These are phyloP conservation scores for Thera britannica DNA, from an alignment of 2,888 invertebrate species.

Conservation along the genomic window DNA sequence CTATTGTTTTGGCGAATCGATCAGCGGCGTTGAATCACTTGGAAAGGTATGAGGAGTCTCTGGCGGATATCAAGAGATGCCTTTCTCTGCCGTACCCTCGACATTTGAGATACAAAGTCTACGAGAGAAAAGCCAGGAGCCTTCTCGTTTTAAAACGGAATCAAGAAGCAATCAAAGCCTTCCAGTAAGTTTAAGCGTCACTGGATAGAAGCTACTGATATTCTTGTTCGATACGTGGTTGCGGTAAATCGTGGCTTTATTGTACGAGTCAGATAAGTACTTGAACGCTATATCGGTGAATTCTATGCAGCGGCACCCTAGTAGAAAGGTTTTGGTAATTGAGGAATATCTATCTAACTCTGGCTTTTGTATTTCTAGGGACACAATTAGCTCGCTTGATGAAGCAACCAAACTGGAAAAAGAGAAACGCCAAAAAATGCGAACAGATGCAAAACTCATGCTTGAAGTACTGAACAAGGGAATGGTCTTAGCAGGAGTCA, in stretches of 20 bases:
- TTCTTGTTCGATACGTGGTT: neutral
- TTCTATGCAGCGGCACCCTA: neutral
- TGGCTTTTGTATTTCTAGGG: conserved; percentile 64
- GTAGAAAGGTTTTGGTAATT: too few relatives aligned
- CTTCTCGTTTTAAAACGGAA: conserved; percentile 88
- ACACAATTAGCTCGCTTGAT: conserved; percentile 88
- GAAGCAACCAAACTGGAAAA: conserved; percentile 85
- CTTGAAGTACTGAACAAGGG: conserved; percentile 88
- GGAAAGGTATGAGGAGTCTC: conserved; percentile 86
- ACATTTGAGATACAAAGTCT: conserved; percentile 90
- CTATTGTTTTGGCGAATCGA: conserved; percentile 91
- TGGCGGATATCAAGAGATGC: conserved; percentile 89
- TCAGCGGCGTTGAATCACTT: conserved; percentile 92
- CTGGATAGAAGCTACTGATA: neutral
- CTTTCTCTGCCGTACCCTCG: conserved; percentile 88
- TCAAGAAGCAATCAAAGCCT: conserved; percentile 86
- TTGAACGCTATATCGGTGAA: neutral
- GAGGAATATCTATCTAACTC: neutral
- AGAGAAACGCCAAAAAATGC: conserved; percentile 86
- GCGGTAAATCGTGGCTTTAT: neutral
- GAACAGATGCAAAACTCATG: conserved; percentile 89
- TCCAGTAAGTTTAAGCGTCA: conserved; percentile 70
- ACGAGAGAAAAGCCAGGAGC: conserved; percentile 90
- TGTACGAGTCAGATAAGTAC: neutral
- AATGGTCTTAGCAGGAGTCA: conserved; percentile 74